Evolutionary conservation across 2,888 invertebrate genomes (phyloP), one percentile per base, ranked within the genome.

Genomic region (Eilema depressum): DNA sequence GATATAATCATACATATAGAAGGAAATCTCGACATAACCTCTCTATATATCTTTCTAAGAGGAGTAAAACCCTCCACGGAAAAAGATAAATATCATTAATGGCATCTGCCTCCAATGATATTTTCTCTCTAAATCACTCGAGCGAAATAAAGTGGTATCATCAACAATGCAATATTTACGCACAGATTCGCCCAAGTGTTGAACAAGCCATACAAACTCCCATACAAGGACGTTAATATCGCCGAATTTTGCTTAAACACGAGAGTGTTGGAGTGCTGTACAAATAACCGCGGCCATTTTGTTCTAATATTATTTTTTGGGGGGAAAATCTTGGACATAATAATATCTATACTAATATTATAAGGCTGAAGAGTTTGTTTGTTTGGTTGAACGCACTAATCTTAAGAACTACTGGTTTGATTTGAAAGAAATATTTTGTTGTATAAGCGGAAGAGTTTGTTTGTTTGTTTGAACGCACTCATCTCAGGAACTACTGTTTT

Each of bases 211-310:
- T 47, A 70, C 26, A 33, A 66, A 64, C 17, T 60, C 28, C 12
- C 5, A 59, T 76, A 78, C 30, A 59, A 73, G 69, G 66, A 59
- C 60, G 63, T 66, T 75, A 75, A 70, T 80, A 79, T 62, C 28
- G 25, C 47, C 25, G 60, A 68, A 66, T 30, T 41, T 10, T n/a
- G n/a, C 70, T 60, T n/a, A n/a, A 41, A 68, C 30, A 73, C 26
- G 57, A 62, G 68, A 33, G 10, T 5, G 14, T 17, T 62, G 14
- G 47, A 80, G 75, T 71, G 65, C 23, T 66, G 61, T 61, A 59
- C 71, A 81, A 77, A 81, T 75, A 74, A 69, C 56, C 23, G 41
- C 57, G 66, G 41, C 57, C 66, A 79, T 75, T 72, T 66, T 65
- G 69, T 68, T 62, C 56, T 64, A 71, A 72, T 77, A 70, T 73